Evolutionary conservation across 2,888 invertebrate genomes (phyloP).

Genomic region (Agriopis marginaria): DNA sequence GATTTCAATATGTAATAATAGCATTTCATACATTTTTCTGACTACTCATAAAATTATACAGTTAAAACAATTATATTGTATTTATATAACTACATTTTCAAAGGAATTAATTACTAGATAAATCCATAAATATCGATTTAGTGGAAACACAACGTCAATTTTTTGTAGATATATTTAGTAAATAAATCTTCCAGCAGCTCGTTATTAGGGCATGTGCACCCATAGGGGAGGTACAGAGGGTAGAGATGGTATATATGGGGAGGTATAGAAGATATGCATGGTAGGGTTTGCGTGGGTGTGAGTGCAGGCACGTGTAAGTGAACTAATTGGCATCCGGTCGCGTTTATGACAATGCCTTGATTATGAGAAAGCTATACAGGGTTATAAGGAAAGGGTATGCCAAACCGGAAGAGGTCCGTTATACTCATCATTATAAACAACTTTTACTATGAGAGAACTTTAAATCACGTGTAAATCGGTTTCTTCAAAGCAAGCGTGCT

Average conservation of each 20-base stretch:
- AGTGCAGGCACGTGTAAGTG: slow-evolving; percentile 55
- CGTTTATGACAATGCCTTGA: slow-evolving; percentile 38
- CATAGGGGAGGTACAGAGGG: slow-evolving; percentile 2
- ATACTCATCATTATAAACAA: too few relatives aligned
- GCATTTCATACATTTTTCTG: too few relatives aligned
- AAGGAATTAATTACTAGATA: not conserved
- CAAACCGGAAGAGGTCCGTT: too few relatives aligned
- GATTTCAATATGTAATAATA: too few relatives aligned
- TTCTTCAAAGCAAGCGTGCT: too few relatives aligned
- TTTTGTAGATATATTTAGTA: not conserved
- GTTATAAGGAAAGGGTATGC: too few relatives aligned
- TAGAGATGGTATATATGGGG: not conserved
- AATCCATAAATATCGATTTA: not conserved
- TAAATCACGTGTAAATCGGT: too few relatives aligned
- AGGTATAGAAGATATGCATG: slow-evolving; percentile 20
- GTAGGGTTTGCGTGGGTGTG: slow-evolving; percentile 22
- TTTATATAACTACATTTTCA: too few relatives aligned
- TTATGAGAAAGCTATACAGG: not conserved
- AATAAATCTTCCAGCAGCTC: slow-evolving; percentile 6
- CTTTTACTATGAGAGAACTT: too few relatives aligned
- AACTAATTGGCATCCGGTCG: slow-evolving; percentile 51
- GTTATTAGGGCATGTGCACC: slow-evolving; percentile 1
- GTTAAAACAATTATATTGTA: not conserved
- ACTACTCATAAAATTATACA: not conserved
- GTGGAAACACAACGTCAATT: not conserved